Evolutionary conservation across 2,888 invertebrate species (phyloP), one percentile per base, ranked within the genome.

Genomic region (Subacronicta megacephala): DNA sequence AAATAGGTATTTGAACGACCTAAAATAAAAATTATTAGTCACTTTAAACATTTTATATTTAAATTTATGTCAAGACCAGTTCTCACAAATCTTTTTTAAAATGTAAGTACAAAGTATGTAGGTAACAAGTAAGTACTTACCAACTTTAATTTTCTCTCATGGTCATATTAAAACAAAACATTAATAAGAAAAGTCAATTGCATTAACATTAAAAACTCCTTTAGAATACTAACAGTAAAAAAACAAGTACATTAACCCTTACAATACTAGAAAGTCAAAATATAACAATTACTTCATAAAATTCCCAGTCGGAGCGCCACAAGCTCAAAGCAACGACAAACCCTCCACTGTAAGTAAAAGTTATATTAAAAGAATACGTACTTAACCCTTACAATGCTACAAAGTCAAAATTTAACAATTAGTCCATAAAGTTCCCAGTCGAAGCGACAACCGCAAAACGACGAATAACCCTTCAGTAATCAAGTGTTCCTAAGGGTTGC

Each of bases 381-480:
- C 38, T 6, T 17, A 40, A 52, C 23, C 13, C 26, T 16, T 15
- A 42, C 41, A 57, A 57, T 45, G 57, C 44, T 40, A 60, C 54
- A 63, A 62, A 58, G 59, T 67, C 37, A 56, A 58, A 52, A 61
- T 54, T 61, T 56, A 55, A 58, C 52, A 62, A 50, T 42, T 23
- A 53, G 53, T 56, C 35, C 49, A 47, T 46, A 54, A 60, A 61
- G 41, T 68, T 68, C 65, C 60, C 60, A 65, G 31, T 62, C 54
- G 45, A 36, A 26, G 31, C 45, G 40, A 54, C 58, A 16, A 64
- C 76, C 65, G 72, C 70, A 63, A 78, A 69, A 41, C 72, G 76
- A 69, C 75, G 68, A 74, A 72, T 73, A 69, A 70, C 81, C 80
- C 89, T 89, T 72, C 71, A 84, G 72, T 84, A 83, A 87, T 87